Base-by-base conservation (phyloP, 2,113 vertebrate species). In the Brachyhypopomus occidentalis region DNA sequence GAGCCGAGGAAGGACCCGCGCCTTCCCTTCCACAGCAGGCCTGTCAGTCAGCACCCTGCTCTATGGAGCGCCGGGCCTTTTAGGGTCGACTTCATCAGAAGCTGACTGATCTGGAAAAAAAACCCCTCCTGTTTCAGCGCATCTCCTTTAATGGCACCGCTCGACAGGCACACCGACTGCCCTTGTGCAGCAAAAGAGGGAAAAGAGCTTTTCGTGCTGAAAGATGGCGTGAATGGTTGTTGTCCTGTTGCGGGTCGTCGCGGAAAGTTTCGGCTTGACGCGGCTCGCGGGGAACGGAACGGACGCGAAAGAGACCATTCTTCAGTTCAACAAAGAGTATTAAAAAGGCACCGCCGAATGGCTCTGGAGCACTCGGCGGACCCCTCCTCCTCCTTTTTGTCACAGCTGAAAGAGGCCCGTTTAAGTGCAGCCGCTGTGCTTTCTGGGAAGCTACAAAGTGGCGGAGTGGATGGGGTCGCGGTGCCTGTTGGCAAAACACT, bases 121-220 rank as follows among this genome's bases (percentile, higher is more conserved):
- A n/a, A n/a, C n/a, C n/a, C n/a, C 81, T 73, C 38, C 63, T 62
- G 74, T 84, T 84, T 77, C 74, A 58, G 56, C 60, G 62, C 70
- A 72, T 79, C 73, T 64, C 76, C 30, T 81, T 41, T 71, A 85
- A 82, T 64, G 55, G 69, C 63, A 60, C 52, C 22, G 17, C 45
- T 64, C 82, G 75, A 78, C 70, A 62, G 78, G 71, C 22, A 60
- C 63, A 75, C 34, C 36, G 30, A 36, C 70, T 19, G 76, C 20
- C 48, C 30, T 72, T 52, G 69, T 79, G 38, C 38, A 71, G 48
- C 56, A 72, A 14, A 23, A 74, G 45, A 74, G 36, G 36, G 70
- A 60, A 16, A 34, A 22, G 41, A 63, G 75, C 34, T 38, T 81
- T 82, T 74, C 41, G 38, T 19, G 25, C 23, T 38, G 45, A 66